Evolutionary conservation across 2,113 vertebrate genomes (phyloP).

Genomic region (Corydoras maculifer): DNA sequence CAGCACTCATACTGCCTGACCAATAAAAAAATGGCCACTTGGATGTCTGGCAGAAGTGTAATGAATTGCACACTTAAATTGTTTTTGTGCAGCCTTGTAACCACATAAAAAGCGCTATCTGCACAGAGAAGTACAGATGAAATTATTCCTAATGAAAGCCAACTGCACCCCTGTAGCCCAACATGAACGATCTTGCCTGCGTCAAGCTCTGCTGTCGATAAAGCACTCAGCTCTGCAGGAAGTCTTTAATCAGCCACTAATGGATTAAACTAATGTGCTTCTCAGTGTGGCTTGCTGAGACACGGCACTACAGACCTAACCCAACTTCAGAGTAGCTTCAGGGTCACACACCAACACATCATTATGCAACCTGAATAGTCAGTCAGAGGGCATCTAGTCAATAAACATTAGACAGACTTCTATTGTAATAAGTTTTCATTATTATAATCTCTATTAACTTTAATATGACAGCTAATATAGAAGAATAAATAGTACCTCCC

Average conservation of each 20-base stretch:
- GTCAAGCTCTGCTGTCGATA: background rate
- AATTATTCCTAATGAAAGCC: background rate
- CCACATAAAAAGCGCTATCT: background rate
- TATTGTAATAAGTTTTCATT: too few relatives aligned
- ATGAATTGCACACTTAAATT: too few relatives aligned
- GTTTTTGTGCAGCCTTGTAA: background rate
- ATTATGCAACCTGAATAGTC: background rate
- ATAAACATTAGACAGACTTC: too few relatives aligned
- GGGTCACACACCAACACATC: background rate
- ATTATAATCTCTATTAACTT: too few relatives aligned
- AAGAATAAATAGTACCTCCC: too few relatives aligned
- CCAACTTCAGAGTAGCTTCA: background rate
- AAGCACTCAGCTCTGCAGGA: conserved; percentile 32
- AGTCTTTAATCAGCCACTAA: conserved; percentile 56
- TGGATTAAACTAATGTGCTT: conserved; percentile 44
- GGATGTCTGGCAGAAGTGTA: too few relatives aligned
- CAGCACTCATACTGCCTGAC: too few relatives aligned
- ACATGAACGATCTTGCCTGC: conserved; percentile 16
- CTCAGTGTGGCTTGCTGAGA: background rate
- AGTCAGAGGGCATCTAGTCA: background rate
- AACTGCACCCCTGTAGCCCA: background rate
- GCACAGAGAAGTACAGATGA: background rate
- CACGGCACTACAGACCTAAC: background rate
- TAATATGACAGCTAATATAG: too few relatives aligned
- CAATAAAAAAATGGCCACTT: too few relatives aligned